phyloP scores from a whole-genome alignment of 2,888 invertebrate species.

The Asteroscopus sphinx region DNA sequence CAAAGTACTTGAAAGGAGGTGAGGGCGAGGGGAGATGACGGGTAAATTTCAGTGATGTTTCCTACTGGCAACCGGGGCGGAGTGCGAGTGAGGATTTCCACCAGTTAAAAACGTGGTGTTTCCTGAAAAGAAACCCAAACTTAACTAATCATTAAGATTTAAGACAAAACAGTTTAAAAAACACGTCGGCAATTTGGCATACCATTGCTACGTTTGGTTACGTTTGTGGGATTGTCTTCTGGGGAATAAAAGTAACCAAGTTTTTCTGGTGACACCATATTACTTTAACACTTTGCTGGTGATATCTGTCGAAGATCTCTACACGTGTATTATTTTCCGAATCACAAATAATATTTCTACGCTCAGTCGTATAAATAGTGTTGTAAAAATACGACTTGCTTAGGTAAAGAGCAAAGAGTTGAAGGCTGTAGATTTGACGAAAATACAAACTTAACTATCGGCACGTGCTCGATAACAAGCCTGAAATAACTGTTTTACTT shows the following conservation, averaged over 20 bases:
- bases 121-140: no score
- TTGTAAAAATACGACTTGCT: constrained; percentile 24
- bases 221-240: neutral
- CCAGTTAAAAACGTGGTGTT: no score
- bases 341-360: constrained; percentile 1
- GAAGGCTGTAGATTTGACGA: constrained; percentile 31
- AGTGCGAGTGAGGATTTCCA: no score
- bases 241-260: neutral
- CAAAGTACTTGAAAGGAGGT: no score
- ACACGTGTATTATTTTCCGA: neutral
- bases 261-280: constrained; percentile 1
- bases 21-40: no score
- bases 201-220: neutral
- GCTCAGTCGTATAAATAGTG: constrained; percentile 12
- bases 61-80: no score
- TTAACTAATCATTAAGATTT: no score
- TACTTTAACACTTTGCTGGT: neutral
- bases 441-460: constrained; percentile 18
- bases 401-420: constrained; percentile 12
- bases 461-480: constrained; percentile 41
- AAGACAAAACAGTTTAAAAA: no score
- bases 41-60: no score
- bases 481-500: constrained; percentile 39
- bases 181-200: no score
- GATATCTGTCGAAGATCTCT: neutral